Evolutionary conservation across 2,888 invertebrate species (phyloP), one percentile per base, ranked within the genome.

Genomic region (Furcula furcula): DNA sequence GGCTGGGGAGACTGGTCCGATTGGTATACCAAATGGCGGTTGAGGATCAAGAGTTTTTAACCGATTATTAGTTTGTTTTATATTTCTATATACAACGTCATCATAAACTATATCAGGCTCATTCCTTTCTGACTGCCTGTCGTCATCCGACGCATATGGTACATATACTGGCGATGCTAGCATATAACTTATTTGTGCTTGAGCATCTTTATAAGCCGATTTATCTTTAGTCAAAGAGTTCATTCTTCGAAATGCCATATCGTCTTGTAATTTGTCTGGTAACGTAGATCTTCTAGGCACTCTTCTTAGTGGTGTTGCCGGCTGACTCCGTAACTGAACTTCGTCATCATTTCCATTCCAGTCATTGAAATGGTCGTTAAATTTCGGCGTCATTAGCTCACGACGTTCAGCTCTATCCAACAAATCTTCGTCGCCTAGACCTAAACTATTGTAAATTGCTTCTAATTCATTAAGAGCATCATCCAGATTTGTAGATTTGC

Each of bases 391-490:
- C 83, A 89, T 92, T 59, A 91, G 78, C 77, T 92, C 95, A 38
- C 95, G 88, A 39, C 93, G 90, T 74, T 95, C 95, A 7, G 95
- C 95, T 63, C 95, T 90, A 65, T 95, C 95, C 31, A 95, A 74
- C 37, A 95, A 88, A 78, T 95, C 94, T 71, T 95, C 95, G 65
- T 96, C 96, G 0, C 94, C 94, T 31, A 97, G 85, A n/a, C 94
- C 93, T 36, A 97, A 89, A 58, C 95, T 96, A 57, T 96, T 95
- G 68, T 96, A 95, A 65, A 97, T 97, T n/a, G 94, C 94, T 86
- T 97, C 97, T 34, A 97, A 77, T 77, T 97, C 97, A 59, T 94
- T 94, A 13, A 97, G 90, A 32, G 97, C 97, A 65, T 97, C 96
- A 67, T 96, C 96, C 21, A 96, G 88, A 74, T 96, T 96, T 9